A percentile compares a stretch with the other conserved stretches of the same genome.
phyloP scores from a whole-genome alignment of 23 tunicate genomes.

The Clavelina lepadiformis region DNA sequence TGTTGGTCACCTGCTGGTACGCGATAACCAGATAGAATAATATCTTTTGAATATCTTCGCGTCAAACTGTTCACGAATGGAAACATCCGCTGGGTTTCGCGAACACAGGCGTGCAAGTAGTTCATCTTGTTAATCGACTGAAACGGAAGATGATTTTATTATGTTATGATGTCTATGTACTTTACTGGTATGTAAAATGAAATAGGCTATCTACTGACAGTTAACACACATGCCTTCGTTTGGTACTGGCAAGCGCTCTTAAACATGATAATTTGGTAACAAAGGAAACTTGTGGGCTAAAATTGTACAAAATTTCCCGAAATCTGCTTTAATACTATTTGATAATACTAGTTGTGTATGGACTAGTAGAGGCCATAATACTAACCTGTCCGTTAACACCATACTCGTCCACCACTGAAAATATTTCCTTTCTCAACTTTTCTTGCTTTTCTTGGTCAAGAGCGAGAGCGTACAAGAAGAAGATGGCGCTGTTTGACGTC shows the following conservation, averaged over 20 bases:
- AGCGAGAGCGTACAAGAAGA: conserved; percentile 49
- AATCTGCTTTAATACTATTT: too few relatives aligned
- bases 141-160: too few relatives aligned
- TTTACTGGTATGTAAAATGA: too few relatives aligned
- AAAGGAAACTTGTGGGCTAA: too few relatives aligned
- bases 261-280: too few relatives aligned
- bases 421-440: conserved; percentile 30
- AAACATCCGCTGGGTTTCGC: conserved; percentile 57
- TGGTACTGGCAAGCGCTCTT: too few relatives aligned
- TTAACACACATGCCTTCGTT: too few relatives aligned
- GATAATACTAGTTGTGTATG: too few relatives aligned
- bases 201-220: too few relatives aligned
- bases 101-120: conserved; percentile 52
- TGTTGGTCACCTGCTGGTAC: conserved; percentile 48
- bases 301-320: too few relatives aligned
- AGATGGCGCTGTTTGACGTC: conserved; percentile 52
- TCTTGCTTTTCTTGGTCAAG: conserved; percentile 46
- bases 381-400: conserved; percentile 14
- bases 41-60: conserved; percentile 47
- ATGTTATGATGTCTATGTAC: too few relatives aligned
- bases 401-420: neutral
- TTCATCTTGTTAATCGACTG: conserved; percentile 3
- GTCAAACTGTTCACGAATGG: conserved; percentile 35
- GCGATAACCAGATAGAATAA: conserved; percentile 61
- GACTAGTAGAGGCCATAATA: conserved; percentile 1